Percentiles rank a stretch among this genome's conserved stretches.
phyloP scores from a whole-genome alignment of 2,113 vertebrate genomes.

The Turnix velox region DNA sequence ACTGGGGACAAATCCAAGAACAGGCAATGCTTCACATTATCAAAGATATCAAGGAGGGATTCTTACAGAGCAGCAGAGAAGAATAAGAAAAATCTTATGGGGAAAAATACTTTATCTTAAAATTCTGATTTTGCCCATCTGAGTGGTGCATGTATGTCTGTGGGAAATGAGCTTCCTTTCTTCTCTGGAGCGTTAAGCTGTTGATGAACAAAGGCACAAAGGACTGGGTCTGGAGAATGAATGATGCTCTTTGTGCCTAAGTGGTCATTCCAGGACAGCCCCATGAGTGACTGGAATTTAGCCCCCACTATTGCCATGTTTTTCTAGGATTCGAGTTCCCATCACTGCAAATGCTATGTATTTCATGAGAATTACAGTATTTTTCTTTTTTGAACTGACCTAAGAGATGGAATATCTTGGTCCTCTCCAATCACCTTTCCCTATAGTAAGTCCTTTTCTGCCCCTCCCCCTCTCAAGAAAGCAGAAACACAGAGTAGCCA shows the following conservation, averaged over 20 bases:
- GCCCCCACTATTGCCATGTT: neutral
- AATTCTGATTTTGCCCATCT: neutral
- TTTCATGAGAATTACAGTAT: neutral
- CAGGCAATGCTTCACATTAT: neutral
- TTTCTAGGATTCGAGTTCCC: neutral
- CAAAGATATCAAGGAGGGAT: neutral
- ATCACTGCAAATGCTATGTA: neutral
- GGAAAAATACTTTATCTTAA: neutral
- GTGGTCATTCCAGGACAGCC: conserved; percentile 31
- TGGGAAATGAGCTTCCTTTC: neutral
- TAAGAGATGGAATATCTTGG: neutral
- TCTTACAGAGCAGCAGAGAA: neutral
- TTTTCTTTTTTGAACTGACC: neutral
- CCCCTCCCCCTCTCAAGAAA: neutral
- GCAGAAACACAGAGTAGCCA: neutral
- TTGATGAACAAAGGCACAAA: neutral
- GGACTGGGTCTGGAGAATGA: conserved; percentile 1
- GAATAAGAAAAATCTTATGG: neutral
- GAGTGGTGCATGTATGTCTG: fast-evolving
- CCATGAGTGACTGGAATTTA: neutral
- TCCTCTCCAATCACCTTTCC: neutral
- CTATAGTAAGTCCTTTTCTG: neutral
- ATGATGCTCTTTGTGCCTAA: conserved; percentile 21
- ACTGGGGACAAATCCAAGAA: neutral
- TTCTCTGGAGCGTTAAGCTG: neutral